phyloP scores from a whole-genome alignment of 2,888 invertebrate species.

The Dichetophora obliterata region DNA sequence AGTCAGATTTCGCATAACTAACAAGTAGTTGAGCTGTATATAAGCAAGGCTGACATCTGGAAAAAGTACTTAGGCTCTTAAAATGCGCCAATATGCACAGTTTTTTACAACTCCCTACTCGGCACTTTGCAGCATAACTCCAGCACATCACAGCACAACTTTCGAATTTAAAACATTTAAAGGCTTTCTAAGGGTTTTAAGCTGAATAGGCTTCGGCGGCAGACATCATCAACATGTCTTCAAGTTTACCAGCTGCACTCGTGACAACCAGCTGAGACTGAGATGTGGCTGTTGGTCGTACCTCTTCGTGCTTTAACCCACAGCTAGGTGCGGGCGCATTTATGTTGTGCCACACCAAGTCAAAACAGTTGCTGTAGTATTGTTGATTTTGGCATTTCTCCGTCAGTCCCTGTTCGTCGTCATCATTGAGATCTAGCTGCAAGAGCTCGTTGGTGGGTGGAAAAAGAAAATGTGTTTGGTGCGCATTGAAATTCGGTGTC shows the following conservation, averaged over 20 bases:
- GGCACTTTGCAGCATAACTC: too few relatives aligned
- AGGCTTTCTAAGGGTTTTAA: slow-evolving; percentile 26
- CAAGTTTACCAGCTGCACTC: neutral
- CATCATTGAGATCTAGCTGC: slow-evolving; percentile 60
- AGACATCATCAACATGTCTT: slow-evolving; percentile 34
- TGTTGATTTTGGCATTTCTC: slow-evolving; percentile 51
- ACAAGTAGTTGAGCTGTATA: too few relatives aligned
- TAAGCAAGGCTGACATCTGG: too few relatives aligned
- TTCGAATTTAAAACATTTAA: neutral
- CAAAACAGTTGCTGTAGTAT: slow-evolving; percentile 70
- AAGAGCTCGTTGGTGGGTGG: slow-evolving; percentile 59
- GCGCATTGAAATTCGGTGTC: slow-evolving; percentile 46
- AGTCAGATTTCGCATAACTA: too few relatives aligned
- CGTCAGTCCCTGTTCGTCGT: slow-evolving; percentile 39
- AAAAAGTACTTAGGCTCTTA: too few relatives aligned
- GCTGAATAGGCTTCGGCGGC: slow-evolving; percentile 37
- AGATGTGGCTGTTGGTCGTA: neutral
- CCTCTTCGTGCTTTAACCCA: slow-evolving; percentile 32
- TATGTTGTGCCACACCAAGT: slow-evolving; percentile 66
- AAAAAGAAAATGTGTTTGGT: slow-evolving; percentile 48
- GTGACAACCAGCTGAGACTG: neutral
- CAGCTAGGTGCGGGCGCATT: slow-evolving; percentile 15
- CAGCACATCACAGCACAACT: neutral
- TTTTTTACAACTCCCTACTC: too few relatives aligned
- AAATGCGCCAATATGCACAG: too few relatives aligned